Conservation (phyloP, 2,888 invertebrate species). For the Dicranocentrus wangi region DNA sequence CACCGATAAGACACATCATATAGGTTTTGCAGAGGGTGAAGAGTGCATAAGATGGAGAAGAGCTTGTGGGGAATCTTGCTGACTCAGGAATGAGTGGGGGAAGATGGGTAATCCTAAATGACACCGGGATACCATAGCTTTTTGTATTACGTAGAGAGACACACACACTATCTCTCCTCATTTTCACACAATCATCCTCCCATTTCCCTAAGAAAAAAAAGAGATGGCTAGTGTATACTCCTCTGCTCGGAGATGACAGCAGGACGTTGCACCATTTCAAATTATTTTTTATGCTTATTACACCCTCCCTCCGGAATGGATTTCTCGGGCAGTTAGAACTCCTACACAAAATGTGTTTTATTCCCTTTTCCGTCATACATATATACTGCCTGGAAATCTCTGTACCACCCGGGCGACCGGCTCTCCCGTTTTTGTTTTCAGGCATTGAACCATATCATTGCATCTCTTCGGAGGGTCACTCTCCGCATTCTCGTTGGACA, state of each 20-base stretch:
- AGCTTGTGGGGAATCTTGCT: constrained; percentile 6
- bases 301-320: background rate
- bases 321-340: too few species aligned
- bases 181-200: constrained; percentile 6
- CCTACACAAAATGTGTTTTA: too few species aligned
- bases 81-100: constrained; percentile 27
- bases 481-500: too few species aligned
- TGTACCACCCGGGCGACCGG: too few species aligned
- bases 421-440: too few species aligned
- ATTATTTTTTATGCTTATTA: constrained; percentile 21
- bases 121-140: constrained; percentile 33
- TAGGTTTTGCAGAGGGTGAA: constrained; percentile 3
- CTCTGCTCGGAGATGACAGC: too few species aligned
- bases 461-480: too few species aligned
- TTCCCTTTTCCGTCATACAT: too few species aligned
- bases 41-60: background rate
- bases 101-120: constrained; percentile 44
- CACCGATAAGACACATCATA: background rate
- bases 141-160: constrained; percentile 1
- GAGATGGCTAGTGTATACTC: too few species aligned
- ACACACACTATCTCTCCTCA: too few species aligned
- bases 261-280: background rate
- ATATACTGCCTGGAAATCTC: too few species aligned
- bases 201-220: background rate
- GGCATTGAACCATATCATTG: too few species aligned